These are phyloP conservation scores for Drosophila recens DNA, from an alignment of 2,888 invertebrate genomes.

Conservation along the genomic window DNA sequence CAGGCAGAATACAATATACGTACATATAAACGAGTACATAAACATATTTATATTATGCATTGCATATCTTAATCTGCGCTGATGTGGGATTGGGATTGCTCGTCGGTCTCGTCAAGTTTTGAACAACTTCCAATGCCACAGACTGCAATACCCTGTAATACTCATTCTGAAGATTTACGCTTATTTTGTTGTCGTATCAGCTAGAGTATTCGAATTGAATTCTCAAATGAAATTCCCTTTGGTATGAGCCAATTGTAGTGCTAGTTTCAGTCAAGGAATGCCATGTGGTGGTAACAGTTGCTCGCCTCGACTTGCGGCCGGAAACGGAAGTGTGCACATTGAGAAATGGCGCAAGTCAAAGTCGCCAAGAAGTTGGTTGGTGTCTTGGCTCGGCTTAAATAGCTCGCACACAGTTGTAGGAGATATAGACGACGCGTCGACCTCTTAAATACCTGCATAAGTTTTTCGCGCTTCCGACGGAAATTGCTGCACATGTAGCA, in stretches of 20 bases:
- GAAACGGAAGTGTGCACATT: conserved; percentile 72
- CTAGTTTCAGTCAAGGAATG: not conserved
- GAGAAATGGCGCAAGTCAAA: conserved; percentile 49
- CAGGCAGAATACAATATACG: not conserved
- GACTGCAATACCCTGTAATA: too few relatives aligned
- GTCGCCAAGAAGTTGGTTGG: conserved; percentile 29
- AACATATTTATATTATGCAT: conserved; percentile 23
- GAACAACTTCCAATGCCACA: not conserved
- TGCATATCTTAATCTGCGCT: conserved; percentile 42
- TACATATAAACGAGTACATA: not conserved
- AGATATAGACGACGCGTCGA: conserved; percentile 19
- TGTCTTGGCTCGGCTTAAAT: conserved; percentile 28
- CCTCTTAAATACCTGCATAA: conserved; percentile 78
- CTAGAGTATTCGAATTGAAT: not conserved
- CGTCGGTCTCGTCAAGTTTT: not conserved
- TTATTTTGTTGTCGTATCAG: not conserved
- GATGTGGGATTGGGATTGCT: not conserved
- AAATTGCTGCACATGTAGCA: conserved; percentile 59
- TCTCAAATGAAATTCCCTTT: not conserved
- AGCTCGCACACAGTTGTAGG: conserved; percentile 12
- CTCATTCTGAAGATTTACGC: not conserved
- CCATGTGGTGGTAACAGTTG: conserved; percentile 6
- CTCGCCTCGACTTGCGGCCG: conserved; percentile 29
- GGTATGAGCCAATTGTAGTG: not conserved
- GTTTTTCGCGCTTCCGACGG: conserved; percentile 74